phyloP scores from a whole-genome alignment of 30 jellyfish, hydroid and myxozoan species.

The Morbakka virulenta region DNA sequence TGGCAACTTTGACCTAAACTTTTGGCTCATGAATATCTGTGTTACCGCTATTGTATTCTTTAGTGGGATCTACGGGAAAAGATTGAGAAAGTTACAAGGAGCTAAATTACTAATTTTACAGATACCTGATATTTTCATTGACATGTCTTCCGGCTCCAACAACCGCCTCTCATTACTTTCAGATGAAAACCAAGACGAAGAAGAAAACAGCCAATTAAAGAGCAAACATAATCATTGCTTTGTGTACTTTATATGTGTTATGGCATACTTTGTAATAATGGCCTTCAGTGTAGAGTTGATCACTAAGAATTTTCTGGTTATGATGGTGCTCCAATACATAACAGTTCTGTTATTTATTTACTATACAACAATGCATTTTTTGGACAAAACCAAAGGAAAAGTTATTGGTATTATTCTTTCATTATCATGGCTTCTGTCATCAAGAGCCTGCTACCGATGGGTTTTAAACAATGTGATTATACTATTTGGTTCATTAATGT shows the following conservation, averaged over 20 bases:
- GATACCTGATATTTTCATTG: background rate
- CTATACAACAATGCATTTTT: background rate
- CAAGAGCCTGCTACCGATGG: constrained; percentile 52
- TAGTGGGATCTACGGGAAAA: background rate
- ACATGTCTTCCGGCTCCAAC: background rate
- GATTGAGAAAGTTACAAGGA: background rate
- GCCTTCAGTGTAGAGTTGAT: background rate
- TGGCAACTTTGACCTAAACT: background rate
- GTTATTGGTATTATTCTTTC: constrained; percentile 2
- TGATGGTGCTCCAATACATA: background rate
- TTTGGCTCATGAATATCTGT: background rate
- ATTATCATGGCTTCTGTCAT: constrained; percentile 23
- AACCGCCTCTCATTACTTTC: background rate
- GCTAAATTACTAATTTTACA: no score
- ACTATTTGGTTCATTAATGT: constrained; percentile 1
- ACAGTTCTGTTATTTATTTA: background rate
- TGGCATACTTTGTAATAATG: background rate
- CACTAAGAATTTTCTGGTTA: background rate
- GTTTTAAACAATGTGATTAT: constrained; percentile 36
- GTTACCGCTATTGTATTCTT: background rate
- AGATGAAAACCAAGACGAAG: background rate
- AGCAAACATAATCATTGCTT: background rate
- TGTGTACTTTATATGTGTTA: no score
- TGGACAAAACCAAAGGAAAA: background rate
- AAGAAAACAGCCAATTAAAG: background rate